A percentile compares a stretch with the other conserved stretches of the same genome.
Evolutionary conservation across 2,113 vertebrate species (phyloP).

Genomic region (Xerus inauris): DNA sequence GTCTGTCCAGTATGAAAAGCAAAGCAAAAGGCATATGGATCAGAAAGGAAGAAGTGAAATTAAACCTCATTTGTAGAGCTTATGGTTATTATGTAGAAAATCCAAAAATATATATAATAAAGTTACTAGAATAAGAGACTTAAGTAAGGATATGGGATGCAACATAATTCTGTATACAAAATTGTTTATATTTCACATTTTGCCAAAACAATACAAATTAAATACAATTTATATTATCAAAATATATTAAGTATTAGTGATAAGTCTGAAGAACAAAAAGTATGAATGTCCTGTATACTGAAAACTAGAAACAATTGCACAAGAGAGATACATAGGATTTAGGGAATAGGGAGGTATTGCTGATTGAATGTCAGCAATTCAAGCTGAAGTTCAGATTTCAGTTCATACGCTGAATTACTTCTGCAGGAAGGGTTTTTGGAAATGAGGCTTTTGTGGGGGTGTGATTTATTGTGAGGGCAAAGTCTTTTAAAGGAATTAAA

Average conservation of each 20-base stretch:
- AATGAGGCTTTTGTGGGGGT: not conserved
- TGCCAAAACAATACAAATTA: not conserved
- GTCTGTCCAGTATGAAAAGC: no score
- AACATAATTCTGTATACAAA: not conserved
- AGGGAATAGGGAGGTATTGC: not conserved
- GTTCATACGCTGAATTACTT: not conserved
- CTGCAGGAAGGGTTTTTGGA: not conserved
- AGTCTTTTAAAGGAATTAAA: not conserved
- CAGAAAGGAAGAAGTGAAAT: not conserved
- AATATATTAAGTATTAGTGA: not conserved
- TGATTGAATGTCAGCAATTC: not conserved
- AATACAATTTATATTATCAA: not conserved
- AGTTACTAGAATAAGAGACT: not conserved
- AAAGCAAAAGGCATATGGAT: no score
- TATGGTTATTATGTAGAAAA: not conserved
- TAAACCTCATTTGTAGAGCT: not conserved
- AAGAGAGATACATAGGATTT: not conserved
- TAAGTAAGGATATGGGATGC: not conserved
- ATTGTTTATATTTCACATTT: not conserved
- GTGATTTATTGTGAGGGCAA: not conserved
- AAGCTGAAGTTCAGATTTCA: not conserved
- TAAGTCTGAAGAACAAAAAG: not conserved
- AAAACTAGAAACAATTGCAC: no score
- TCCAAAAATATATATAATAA: not conserved
- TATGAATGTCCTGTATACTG: not conserved